Conservation (phyloP, 2,797 vertebrate species). For the Muraenolepis orangiensis region DNA sequence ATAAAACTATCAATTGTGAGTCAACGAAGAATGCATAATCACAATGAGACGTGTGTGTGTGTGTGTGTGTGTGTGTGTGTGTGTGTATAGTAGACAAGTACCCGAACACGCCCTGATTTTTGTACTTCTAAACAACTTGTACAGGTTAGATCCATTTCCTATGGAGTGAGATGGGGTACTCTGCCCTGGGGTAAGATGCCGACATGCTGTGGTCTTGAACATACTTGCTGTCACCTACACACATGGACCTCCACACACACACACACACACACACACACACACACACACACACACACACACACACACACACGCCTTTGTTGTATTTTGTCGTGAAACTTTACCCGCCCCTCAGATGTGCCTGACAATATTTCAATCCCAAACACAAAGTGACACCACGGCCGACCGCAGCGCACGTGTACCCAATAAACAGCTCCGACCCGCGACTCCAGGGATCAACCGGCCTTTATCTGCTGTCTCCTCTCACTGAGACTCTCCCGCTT, state of each 20-base stretch:
- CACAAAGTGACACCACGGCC: slow-evolving; percentile 46
- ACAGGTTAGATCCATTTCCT: no score
- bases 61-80: no score
- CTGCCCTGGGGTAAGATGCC: no score
- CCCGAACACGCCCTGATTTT: no score
- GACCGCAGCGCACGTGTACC: slow-evolving; percentile 57
- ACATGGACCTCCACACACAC: not conserved
- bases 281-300: not conserved
- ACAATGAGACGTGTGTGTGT: no score
- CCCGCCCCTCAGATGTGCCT: slow-evolving; percentile 9
- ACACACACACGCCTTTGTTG: not conserved
- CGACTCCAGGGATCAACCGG: slow-evolving; percentile 53
- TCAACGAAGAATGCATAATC: no score
- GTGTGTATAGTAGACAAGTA: no score
- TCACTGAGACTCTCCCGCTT: slow-evolving; percentile 38
- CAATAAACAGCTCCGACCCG: slow-evolving; percentile 55
- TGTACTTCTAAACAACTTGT: no score
- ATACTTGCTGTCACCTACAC: not conserved
- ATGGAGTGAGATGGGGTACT: no score
- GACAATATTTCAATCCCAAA: slow-evolving; percentile 44
- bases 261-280: not conserved
- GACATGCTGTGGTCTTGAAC: not conserved
- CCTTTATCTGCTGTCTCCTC: slow-evolving; percentile 53
- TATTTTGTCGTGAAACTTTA: slow-evolving; percentile 28
- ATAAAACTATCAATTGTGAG: no score